Evolutionary conservation across 2,797 vertebrate genomes (phyloP).

Genomic region (Diplodus puntazzo): DNA sequence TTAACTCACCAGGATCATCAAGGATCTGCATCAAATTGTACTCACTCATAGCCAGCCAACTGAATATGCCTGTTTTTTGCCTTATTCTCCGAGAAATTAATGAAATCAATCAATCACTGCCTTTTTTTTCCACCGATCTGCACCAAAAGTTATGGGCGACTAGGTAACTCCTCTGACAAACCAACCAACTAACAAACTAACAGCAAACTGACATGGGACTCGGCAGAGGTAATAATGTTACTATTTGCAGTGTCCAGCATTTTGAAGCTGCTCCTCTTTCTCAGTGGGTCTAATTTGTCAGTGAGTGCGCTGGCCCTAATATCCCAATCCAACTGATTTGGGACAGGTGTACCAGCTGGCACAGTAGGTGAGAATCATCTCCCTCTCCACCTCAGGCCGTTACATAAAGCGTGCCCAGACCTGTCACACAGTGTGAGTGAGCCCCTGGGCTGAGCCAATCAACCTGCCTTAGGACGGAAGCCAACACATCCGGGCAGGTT

Average conservation of each 20-base stretch:
- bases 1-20: too few relatives aligned
- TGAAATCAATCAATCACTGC: too few relatives aligned
- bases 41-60: too few relatives aligned
- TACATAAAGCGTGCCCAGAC: constrained; percentile 19
- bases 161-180: too few relatives aligned
- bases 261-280: not conserved
- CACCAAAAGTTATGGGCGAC: too few relatives aligned
- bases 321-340: constrained; percentile 11
- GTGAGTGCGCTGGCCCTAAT: constrained; percentile 11
- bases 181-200: too few relatives aligned
- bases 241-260: not conserved
- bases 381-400: constrained; percentile 17
- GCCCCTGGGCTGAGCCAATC: not conserved
- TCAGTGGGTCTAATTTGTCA: constrained; percentile 17
- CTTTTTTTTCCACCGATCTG: too few relatives aligned
- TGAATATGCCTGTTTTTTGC: too few relatives aligned
- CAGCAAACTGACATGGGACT: too few relatives aligned
- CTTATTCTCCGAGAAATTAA: too few relatives aligned
- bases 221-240: not conserved
- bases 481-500: not conserved
- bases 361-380: constrained; percentile 15
- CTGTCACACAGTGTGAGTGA: not conserved
- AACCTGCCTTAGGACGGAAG: constrained; percentile 8
- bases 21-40: too few relatives aligned
- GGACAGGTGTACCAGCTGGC: constrained; percentile 17